Conservation (phyloP, 2,888 invertebrate species). For the Entomobrya multifasciata region DNA sequence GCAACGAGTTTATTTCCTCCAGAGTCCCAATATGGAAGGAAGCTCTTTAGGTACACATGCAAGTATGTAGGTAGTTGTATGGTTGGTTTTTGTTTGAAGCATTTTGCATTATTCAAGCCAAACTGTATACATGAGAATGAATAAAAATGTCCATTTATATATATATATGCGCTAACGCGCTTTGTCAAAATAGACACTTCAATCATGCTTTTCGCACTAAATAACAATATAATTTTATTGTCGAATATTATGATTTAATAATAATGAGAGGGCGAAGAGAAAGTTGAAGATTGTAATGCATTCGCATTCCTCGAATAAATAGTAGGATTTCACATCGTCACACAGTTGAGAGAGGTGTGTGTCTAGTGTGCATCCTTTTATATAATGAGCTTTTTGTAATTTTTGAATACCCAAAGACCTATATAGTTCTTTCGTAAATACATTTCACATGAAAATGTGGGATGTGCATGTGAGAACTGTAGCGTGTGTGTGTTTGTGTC, state of each 20-base stretch:
- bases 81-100: not conserved
- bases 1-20: constrained; percentile 43
- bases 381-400: too few species aligned
- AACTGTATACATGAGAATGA: too few species aligned
- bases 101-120: not conserved
- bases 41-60: not conserved
- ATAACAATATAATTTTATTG: constrained; percentile 58
- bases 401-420: not conserved
- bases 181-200: constrained; percentile 16
- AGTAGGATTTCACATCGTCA: not conserved
- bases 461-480: not conserved
- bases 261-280: constrained; percentile 36
- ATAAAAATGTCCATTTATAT: too few species aligned
- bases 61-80: not conserved
- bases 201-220: constrained; percentile 35
- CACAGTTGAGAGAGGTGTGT: not conserved
- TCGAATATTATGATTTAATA: constrained; percentile 39
- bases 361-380: not conserved
- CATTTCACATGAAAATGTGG: not conserved
- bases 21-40: not conserved
- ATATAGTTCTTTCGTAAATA: not conserved
- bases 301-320: not conserved
- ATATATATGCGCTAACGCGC: constrained; percentile 21
- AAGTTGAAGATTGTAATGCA: not conserved
- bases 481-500: not conserved